Percentiles rank a stretch among this genome's conserved stretches.
Conservation (phyloP, 2,113 vertebrate species). For the Heptranchias perlo region DNA sequence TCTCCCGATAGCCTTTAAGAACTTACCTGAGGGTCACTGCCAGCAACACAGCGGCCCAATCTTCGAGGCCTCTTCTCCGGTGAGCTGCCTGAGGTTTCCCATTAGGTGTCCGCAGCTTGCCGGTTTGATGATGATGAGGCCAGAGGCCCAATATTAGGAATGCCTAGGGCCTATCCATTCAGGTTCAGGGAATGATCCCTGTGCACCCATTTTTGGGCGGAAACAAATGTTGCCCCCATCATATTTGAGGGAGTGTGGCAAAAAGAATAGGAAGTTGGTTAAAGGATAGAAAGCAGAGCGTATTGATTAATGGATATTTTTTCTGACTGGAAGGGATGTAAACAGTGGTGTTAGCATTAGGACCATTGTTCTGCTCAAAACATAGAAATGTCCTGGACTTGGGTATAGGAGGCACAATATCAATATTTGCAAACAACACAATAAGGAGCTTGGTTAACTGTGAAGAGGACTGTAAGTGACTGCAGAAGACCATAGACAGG, state of each 20-base stretch:
- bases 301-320: too few relatives aligned
- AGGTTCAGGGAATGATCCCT: background rate
- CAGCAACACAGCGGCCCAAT: background rate
- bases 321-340: background rate
- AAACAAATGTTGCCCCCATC: background rate
- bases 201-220: background rate
- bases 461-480: background rate
- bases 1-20: too few relatives aligned
- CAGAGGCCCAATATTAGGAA: background rate
- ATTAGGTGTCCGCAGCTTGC: background rate
- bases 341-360: background rate
- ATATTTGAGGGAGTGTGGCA: background rate
- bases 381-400: background rate
- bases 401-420: background rate
- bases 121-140: background rate
- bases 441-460: background rate
- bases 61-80: background rate
- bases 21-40: too few relatives aligned
- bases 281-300: background rate
- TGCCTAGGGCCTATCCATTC: background rate
- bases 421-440: background rate
- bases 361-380: background rate
- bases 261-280: background rate
- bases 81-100: background rate
- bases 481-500: background rate